Conservation (phyloP, 2,797 vertebrate genomes). For the Myotis myotis region DNA sequence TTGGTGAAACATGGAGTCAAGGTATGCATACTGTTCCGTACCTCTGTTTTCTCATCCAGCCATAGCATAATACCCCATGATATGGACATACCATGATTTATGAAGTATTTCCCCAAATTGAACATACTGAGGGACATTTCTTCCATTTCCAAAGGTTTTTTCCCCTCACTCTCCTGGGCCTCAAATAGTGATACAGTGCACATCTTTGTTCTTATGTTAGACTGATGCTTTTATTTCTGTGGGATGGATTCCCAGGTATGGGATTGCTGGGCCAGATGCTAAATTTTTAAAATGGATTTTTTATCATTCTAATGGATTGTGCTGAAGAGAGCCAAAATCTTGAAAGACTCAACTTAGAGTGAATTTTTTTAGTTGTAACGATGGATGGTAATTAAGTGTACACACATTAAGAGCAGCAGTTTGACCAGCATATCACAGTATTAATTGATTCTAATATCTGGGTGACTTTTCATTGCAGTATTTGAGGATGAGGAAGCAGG, state of each 20-base stretch:
- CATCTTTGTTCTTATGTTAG: background rate
- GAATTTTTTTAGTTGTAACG: constrained; percentile 56
- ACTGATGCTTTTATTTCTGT: constrained; percentile 17
- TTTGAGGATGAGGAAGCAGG: background rate
- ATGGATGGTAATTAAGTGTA: constrained; percentile 56
- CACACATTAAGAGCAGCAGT: constrained; percentile 47
- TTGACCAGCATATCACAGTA: background rate
- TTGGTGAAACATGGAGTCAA: background rate
- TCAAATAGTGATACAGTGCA: background rate
- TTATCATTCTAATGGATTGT: constrained; percentile 65
- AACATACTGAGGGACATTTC: background rate
- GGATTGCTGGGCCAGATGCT: constrained; percentile 32
- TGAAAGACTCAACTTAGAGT: constrained; percentile 55
- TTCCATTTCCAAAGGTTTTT: background rate
- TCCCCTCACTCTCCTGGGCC: background rate
- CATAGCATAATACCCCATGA: background rate
- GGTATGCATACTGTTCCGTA: background rate
- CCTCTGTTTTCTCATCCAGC: background rate
- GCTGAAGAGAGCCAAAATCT: constrained; percentile 53
- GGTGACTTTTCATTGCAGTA: background rate
- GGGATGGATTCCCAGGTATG: constrained; percentile 48
- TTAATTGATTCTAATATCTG: constrained; percentile 57
- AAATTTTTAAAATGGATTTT: constrained; percentile 59
- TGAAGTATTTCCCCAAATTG: fast-evolving
- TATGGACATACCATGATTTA: background rate